These are phyloP conservation scores for Girardia tigrina DNA, from an alignment of 2,888 invertebrate species.

Conservation along the genomic window DNA sequence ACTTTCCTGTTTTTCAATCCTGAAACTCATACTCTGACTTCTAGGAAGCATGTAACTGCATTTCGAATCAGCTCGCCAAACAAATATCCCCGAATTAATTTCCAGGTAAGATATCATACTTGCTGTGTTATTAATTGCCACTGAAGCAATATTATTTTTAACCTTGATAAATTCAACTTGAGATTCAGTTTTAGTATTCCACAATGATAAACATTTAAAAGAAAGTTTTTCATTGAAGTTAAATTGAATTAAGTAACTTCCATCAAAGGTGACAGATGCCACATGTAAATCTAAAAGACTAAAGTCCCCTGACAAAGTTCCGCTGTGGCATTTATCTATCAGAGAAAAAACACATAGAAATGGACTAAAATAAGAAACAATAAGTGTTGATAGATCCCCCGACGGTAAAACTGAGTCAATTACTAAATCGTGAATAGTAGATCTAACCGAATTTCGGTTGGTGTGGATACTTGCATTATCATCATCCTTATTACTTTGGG, in stretches of 20 bases:
- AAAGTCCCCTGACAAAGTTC: background rate
- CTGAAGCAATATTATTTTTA: background rate
- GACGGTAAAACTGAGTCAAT: background rate
- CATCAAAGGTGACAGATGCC: background rate
- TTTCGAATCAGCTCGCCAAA: background rate
- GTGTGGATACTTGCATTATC: background rate
- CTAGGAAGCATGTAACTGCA: background rate
- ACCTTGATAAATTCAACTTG: background rate
- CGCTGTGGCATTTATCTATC: background rate
- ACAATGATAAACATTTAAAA: background rate
- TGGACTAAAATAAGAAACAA: background rate
- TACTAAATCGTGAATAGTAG: slow-evolving; percentile 1
- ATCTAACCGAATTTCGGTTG: no score
- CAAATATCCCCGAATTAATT: background rate
- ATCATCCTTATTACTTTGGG: background rate
- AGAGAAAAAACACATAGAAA: background rate
- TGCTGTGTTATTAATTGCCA: background rate
- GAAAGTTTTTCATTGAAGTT: background rate
- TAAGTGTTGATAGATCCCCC: background rate
- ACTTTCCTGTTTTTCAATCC: background rate
- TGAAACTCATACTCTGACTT: background rate
- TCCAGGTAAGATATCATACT: background rate
- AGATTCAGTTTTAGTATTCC: background rate
- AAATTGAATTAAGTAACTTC: background rate
- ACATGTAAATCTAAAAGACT: background rate